Conservation (phyloP, 2,113 vertebrate species). For the Raja brachyura region DNA sequence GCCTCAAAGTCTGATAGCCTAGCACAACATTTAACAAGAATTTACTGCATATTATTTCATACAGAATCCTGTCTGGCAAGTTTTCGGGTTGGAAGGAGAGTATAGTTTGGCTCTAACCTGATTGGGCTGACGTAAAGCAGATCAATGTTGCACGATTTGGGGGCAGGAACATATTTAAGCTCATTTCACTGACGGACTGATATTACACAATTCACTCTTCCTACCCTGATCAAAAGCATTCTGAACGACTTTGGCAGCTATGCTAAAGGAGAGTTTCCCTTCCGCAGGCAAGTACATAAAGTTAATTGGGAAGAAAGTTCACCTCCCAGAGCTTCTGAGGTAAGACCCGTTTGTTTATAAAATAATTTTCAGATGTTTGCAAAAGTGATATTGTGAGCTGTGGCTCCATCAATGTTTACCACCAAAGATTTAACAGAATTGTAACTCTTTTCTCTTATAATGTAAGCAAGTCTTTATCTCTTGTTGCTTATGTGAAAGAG, state of each 20-base stretch:
- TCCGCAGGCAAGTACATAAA: neutral
- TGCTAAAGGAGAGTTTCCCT: neutral
- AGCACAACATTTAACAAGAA: neutral
- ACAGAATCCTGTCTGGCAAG: neutral
- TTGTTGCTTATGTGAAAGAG: too few relatives aligned
- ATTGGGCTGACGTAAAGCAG: neutral
- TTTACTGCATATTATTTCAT: neutral
- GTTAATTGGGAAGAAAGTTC: slow-evolving; percentile 8
- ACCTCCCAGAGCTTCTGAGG: neutral
- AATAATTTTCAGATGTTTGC: neutral
- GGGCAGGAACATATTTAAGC: neutral
- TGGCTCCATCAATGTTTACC: neutral
- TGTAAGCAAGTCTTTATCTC: neutral
- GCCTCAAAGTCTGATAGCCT: neutral
- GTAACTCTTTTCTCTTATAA: neutral
- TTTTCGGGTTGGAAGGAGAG: neutral
- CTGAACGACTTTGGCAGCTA: neutral
- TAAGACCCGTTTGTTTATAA: neutral
- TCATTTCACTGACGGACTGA: neutral
- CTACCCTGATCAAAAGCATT: neutral
- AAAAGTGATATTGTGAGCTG: neutral
- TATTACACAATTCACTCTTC: neutral
- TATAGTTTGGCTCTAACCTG: neutral
- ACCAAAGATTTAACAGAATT: neutral
- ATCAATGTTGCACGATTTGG: neutral